Evolutionary conservation across 2,113 vertebrate species (phyloP).

Genomic region (Pangasianodon gigas): DNA sequence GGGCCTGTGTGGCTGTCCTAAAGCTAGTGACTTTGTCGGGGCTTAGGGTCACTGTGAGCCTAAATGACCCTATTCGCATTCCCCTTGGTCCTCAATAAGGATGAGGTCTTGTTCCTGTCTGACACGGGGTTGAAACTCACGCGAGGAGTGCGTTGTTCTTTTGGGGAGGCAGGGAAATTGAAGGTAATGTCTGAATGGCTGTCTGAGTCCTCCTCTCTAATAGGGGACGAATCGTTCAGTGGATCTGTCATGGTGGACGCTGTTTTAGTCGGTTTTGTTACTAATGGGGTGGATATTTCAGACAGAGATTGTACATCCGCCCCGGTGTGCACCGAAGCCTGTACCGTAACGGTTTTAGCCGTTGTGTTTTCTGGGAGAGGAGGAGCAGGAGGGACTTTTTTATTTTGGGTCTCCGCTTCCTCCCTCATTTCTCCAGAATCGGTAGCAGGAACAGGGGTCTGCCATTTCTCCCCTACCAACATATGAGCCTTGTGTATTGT

Average conservation of each 20-base stretch:
- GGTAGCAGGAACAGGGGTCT: accelerated
- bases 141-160: too few relatives aligned
- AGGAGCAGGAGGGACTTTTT: neutral
- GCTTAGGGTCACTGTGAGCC: neutral
- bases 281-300: neutral
- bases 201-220: too few relatives aligned
- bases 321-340: neutral
- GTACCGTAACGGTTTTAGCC: accelerated
- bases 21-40: neutral
- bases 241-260: neutral
- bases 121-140: too few relatives aligned
- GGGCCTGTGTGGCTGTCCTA: neutral
- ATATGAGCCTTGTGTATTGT: neutral
- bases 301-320: neutral
- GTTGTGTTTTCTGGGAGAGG: neutral
- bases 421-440: neutral
- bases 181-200: too few relatives aligned
- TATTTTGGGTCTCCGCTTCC: neutral
- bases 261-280: neutral
- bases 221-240: neutral
- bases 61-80: too few relatives aligned
- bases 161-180: too few relatives aligned
- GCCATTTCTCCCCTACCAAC: neutral
- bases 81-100: too few relatives aligned
- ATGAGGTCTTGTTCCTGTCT: too few relatives aligned